Percentiles rank a stretch among this genome's conserved stretches.
phyloP scores from a whole-genome alignment of 1,140 invertebrate species.

The Pygmarrhopalites habei region DNA sequence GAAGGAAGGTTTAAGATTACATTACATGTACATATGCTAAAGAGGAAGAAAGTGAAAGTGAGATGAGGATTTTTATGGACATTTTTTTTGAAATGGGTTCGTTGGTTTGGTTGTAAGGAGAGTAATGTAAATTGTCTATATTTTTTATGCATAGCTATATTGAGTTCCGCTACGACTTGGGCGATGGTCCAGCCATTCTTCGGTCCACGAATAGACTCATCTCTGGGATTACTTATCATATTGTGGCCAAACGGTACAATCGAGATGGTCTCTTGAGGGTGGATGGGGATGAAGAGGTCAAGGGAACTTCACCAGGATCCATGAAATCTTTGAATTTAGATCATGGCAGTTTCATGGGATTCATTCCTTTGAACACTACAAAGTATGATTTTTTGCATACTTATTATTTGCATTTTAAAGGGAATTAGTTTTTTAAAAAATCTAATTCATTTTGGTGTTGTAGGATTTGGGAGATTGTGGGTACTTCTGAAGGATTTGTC shows the following conservation, averaged over 20 bases:
- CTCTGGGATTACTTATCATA: conserved; percentile 66
- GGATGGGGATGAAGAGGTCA: conserved; percentile 69
- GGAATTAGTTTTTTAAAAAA: conserved; percentile 2
- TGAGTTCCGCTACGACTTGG: conserved; percentile 71
- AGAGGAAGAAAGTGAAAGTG: too few species aligned
- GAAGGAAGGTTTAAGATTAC: too few species aligned
- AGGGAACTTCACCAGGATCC: conserved; percentile 68
- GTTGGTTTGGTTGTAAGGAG: too few species aligned
- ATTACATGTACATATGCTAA: too few species aligned
- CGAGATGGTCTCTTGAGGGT: conserved; percentile 75
- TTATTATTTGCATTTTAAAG: not conserved
- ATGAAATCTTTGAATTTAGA: conserved; percentile 73
- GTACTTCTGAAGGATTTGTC: conserved; percentile 67
- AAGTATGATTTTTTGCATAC: conserved; percentile 49
- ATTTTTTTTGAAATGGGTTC: too few species aligned
- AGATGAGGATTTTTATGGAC: too few species aligned
- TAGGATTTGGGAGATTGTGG: conserved; percentile 79
- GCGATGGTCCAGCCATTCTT: conserved; percentile 71
- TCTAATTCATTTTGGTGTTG: not conserved
- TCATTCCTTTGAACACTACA: conserved; percentile 63
- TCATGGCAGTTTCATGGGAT: conserved; percentile 75
- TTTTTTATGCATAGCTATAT: conserved; percentile 46
- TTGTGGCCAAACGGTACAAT: conserved; percentile 74
- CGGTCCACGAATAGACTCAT: conserved; percentile 64
- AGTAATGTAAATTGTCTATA: too few species aligned